Evolutionary conservation across 2,113 vertebrate genomes (phyloP).

Genomic region (Cephalopholis sonnerati): DNA sequence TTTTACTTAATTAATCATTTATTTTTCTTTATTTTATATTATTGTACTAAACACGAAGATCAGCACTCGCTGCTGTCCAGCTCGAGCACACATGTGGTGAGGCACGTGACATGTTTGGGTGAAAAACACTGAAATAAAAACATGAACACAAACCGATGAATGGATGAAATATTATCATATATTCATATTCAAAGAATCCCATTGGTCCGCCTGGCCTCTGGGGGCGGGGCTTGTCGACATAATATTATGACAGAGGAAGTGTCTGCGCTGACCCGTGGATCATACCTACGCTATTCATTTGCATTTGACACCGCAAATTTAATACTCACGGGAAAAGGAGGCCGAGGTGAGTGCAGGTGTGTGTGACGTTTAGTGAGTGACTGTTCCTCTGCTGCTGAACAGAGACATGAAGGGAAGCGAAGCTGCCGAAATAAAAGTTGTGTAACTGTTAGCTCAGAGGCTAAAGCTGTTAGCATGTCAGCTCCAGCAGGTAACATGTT

Average conservation of each 20-base stretch:
- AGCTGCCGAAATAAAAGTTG: not conserved
- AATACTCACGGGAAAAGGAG: not conserved
- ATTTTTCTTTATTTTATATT: no score
- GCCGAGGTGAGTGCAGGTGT: constrained; percentile 7
- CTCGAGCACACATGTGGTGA: no score
- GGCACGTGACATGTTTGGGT: no score
- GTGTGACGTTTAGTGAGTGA: not conserved
- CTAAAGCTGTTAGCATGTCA: constrained; percentile 52
- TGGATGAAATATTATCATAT: not conserved
- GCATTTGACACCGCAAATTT: not conserved
- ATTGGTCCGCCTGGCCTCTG: constrained; percentile 48
- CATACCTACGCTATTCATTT: rapidly evolving
- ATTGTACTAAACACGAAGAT: no score
- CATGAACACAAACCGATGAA: no score
- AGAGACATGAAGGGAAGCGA: not conserved
- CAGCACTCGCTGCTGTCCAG: no score
- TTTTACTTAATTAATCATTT: no score
- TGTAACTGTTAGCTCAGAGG: constrained; percentile 24
- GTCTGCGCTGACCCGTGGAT: not conserved
- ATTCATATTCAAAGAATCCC: not conserved
- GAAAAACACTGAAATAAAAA: no score
- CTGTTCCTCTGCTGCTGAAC: not conserved
- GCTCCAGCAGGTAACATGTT: not conserved
- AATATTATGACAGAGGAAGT: constrained; percentile 41
- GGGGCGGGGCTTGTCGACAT: constrained; percentile 57